Percentiles rank a stretch among this genome's conserved stretches.
phyloP scores from a whole-genome alignment of 1,140 invertebrate genomes.

The Procambarus clarkii region DNA sequence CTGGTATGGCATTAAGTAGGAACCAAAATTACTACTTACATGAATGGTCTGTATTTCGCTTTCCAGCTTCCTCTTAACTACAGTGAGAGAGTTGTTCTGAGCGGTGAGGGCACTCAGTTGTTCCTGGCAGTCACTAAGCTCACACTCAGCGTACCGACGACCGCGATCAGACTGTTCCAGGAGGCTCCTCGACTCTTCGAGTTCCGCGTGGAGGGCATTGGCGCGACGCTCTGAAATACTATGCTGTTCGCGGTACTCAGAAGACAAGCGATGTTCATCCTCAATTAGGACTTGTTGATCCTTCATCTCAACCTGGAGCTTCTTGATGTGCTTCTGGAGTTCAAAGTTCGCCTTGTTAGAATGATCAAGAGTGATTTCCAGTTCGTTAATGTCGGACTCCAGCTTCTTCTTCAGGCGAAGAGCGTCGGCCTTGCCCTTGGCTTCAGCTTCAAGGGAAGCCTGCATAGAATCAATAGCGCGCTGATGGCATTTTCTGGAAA shows the following conservation, averaged over 20 bases:
- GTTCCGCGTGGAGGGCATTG: constrained; percentile 16
- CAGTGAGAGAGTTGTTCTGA: constrained; percentile 80
- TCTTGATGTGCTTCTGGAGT: constrained; percentile 76
- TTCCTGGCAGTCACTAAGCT: constrained; percentile 96
- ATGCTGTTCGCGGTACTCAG: constrained; percentile 80
- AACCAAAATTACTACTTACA: constrained; percentile 75
- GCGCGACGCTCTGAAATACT: constrained; percentile 25
- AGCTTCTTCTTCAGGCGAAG: constrained; percentile 48
- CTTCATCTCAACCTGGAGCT: constrained; percentile 81
- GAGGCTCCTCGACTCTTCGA: constrained; percentile 89
- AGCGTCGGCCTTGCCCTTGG: constrained; percentile 73
- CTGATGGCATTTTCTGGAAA: constrained; percentile 79
- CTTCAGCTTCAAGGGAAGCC: constrained; percentile 79
- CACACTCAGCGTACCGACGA: constrained; percentile 82
- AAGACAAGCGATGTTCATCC: constrained; percentile 79
- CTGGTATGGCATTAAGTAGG: no score
- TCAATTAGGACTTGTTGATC: constrained; percentile 80
- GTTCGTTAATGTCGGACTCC: constrained; percentile 48
- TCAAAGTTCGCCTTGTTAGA: constrained; percentile 40
- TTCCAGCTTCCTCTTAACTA: constrained; percentile 98
- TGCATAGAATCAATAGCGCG: constrained; percentile 80
- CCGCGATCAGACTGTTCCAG: constrained; percentile 95
- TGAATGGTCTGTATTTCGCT: constrained; percentile 96
- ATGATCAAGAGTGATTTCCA: constrained; percentile 37
- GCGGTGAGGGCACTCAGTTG: constrained; percentile 96